Conservation (phyloP, 2,888 invertebrate genomes). For the Conops quadrifasciatus region DNA sequence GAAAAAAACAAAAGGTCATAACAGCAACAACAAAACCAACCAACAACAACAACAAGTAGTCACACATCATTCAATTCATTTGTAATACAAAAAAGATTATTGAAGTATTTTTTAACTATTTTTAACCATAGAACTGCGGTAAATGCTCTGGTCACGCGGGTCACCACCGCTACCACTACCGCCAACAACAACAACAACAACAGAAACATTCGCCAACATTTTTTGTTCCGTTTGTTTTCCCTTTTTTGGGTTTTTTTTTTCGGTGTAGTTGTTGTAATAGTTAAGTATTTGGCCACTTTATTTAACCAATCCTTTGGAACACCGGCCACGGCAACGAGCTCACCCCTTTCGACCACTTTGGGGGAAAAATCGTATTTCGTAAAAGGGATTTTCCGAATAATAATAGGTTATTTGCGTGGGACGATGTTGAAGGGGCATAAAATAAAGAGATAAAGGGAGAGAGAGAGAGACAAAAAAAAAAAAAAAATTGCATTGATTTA, state of each 20-base stretch:
- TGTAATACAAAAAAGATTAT: conserved; percentile 5
- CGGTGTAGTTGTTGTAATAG: conserved; percentile 39
- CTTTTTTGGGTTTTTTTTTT: no score
- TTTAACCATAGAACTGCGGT: conserved; percentile 49
- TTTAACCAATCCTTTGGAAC: conserved; percentile 53
- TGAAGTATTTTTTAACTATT: conserved; percentile 31
- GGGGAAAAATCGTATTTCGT: no score
- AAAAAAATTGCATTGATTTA: no score
- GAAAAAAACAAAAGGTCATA: not conserved
- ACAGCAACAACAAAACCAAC: not conserved
- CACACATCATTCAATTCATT: not conserved
- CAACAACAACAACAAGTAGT: not conserved
- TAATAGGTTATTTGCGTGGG: not conserved
- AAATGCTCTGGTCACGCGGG: conserved; percentile 47
- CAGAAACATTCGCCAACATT: not conserved
- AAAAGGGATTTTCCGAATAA: no score
- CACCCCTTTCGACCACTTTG: no score
- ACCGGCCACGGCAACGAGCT: conserved; percentile 31
- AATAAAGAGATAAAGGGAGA: not conserved
- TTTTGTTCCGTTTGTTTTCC: not conserved
- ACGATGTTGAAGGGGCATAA: not conserved
- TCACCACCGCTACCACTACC: conserved; percentile 17
- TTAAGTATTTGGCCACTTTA: conserved; percentile 57
- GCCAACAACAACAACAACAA: conserved; percentile 21
- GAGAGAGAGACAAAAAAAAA: not conserved